Conservation (phyloP, 2,888 invertebrate genomes). For the Callyntrura sp. region DNA sequence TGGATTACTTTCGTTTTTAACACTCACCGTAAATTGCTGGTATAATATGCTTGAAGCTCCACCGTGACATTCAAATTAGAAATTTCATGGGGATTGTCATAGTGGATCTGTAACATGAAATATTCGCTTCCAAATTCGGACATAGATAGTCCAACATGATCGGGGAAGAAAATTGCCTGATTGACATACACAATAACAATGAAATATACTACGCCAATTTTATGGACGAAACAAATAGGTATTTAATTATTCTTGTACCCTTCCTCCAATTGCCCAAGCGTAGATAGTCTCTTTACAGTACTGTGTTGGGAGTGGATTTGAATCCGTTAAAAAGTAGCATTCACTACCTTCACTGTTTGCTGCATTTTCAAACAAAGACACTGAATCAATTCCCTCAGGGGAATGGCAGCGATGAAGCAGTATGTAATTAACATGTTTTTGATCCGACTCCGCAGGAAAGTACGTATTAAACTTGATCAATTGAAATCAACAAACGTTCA, state of each 20-base stretch:
- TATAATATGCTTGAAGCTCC: slow-evolving; percentile 53
- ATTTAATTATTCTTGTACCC: no score
- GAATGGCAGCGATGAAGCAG: slow-evolving; percentile 25
- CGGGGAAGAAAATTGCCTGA: slow-evolving; percentile 57
- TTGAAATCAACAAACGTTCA: no score
- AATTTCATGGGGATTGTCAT: slow-evolving; percentile 53
- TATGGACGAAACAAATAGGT: no score
- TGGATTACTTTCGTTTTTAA: no score
- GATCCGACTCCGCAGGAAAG: not conserved
- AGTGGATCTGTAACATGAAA: slow-evolving; percentile 48
- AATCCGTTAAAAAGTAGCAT: slow-evolving; percentile 38
- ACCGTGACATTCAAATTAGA: not conserved
- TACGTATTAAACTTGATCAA: not conserved
- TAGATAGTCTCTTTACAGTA: slow-evolving; percentile 26
- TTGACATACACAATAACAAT: not conserved
- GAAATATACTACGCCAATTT: no score
- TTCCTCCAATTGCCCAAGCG: slow-evolving; percentile 28
- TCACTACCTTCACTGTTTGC: slow-evolving; percentile 3
- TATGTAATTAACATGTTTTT: slow-evolving; percentile 30
- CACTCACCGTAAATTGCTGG: slow-evolving; percentile 38
- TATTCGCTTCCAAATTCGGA: not conserved
- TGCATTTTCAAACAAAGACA: slow-evolving; percentile 4
- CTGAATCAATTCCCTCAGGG: not conserved
- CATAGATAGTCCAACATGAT: slow-evolving; percentile 70
- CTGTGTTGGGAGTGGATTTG: slow-evolving; percentile 30